Evolutionary conservation across 2,888 invertebrate genomes (phyloP).

Genomic region (Euzetes globulus): DNA sequence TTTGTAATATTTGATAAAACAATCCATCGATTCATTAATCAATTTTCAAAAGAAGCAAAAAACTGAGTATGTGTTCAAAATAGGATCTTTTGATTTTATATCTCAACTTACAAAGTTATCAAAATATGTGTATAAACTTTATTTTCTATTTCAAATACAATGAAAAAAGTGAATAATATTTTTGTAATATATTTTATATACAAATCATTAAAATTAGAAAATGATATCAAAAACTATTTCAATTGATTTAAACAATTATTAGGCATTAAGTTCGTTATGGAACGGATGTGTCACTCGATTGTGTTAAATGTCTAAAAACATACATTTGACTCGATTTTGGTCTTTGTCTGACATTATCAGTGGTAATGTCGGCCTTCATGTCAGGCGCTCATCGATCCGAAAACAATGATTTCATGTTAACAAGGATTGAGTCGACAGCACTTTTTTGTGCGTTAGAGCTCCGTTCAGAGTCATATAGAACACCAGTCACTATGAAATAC

Average conservation of each 20-base stretch:
- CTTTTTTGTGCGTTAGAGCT: background rate
- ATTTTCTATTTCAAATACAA: no score
- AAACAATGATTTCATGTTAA: conserved; percentile 15
- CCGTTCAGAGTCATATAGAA: background rate
- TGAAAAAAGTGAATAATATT: no score
- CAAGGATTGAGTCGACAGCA: background rate
- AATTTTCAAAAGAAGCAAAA: no score
- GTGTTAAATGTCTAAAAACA: background rate
- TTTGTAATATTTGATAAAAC: no score
- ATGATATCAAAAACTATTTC: background rate
- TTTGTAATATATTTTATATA: background rate
- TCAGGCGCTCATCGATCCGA: conserved; percentile 4
- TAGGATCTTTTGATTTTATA: no score
- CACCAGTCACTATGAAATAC: conserved; percentile 15
- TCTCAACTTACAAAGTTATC: no score
- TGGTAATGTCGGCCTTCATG: conserved; percentile 24
- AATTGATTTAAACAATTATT: background rate
- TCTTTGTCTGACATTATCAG: background rate
- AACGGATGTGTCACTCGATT: no score
- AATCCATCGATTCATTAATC: no score
- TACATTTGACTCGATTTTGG: background rate
- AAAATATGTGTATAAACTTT: no score
- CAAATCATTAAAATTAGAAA: background rate
- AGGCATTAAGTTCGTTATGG: no score
- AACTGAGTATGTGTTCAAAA: no score